Conservation (phyloP, 2,888 invertebrate species). For the Aphidius colemani region DNA sequence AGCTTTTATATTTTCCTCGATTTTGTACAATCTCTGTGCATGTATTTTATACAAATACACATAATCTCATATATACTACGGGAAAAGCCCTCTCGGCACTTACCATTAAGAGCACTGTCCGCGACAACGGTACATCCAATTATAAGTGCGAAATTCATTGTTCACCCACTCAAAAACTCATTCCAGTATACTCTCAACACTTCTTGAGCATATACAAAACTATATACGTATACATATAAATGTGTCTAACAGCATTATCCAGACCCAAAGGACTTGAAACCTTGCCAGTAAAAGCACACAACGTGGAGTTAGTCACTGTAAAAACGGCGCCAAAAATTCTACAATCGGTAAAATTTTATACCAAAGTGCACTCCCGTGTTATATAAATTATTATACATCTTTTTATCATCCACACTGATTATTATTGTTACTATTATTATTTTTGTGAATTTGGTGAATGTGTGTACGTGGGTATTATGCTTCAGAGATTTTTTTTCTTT, state of each 20-base stretch:
- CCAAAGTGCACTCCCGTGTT: background rate
- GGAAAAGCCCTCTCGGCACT: constrained; percentile 38
- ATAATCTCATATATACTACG: no score
- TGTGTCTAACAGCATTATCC: background rate
- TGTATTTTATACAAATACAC: constrained; percentile 2
- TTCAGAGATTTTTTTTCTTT: background rate
- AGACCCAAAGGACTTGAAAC: constrained; percentile 30
- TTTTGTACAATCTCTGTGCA: constrained; percentile 12
- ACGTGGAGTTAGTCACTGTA: constrained; percentile 25
- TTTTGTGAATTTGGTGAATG: background rate
- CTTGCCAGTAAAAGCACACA: constrained; percentile 32
- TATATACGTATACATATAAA: no score
- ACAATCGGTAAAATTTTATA: constrained; percentile 27
- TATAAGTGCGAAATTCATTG: constrained; percentile 57
- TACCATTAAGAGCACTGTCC: constrained; percentile 50
- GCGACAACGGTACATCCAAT: constrained; percentile 54
- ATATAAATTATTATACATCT: background rate
- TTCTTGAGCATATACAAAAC: no score
- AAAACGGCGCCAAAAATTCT: constrained; percentile 35
- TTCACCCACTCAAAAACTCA: constrained; percentile 37
- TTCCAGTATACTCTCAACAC: constrained; percentile 21
- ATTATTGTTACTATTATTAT: constrained; percentile 1
- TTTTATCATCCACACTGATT: constrained; percentile 2
- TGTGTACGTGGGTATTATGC: background rate
- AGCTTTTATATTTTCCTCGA: constrained; percentile 16